Conservation (phyloP, 2,888 invertebrate species). For the Drosophila paranaensis region DNA sequence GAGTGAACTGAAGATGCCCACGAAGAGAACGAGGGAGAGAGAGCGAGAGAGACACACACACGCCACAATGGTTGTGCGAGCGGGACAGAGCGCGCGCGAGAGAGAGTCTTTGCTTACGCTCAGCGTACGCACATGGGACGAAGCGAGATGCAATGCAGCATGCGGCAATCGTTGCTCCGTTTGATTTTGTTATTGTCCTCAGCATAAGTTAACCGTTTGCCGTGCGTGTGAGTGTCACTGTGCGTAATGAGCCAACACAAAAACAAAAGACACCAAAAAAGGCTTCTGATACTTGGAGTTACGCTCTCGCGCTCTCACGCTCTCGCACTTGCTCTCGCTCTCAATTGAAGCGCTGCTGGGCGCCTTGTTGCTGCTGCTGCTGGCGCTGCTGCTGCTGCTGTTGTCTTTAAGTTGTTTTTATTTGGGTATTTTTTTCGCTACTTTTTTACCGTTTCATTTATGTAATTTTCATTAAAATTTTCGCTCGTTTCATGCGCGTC, state of each 20-base stretch:
- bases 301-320: slow-evolving; percentile 16
- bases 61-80: slow-evolving; percentile 11
- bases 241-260: slow-evolving; percentile 26
- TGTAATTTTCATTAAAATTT: slow-evolving; percentile 60
- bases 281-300: slow-evolving; percentile 35
- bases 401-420: slow-evolving; percentile 27
- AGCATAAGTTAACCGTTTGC: slow-evolving; percentile 38
- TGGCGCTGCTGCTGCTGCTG: slow-evolving; percentile 16
- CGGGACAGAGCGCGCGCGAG: slow-evolving; percentile 16
- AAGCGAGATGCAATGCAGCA: slow-evolving; percentile 41
- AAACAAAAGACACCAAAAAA: slow-evolving; percentile 14
- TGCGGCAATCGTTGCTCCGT: slow-evolving; percentile 35
- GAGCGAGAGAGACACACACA: background rate
- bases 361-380: slow-evolving; percentile 41
- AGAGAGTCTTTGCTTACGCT: slow-evolving; percentile 2
- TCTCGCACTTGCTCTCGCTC: slow-evolving; percentile 1
- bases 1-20: slow-evolving; percentile 37
- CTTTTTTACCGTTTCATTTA: slow-evolving; percentile 51
- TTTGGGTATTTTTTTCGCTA: background rate
- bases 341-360: slow-evolving; percentile 40
- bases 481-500: slow-evolving; percentile 64
- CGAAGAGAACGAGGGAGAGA: slow-evolving; percentile 18
- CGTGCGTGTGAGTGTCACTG: slow-evolving; percentile 8
- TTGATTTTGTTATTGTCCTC: slow-evolving; percentile 34
- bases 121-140: slow-evolving; percentile 20